Base-by-base conservation (phyloP, 2,113 vertebrate species). In the Chaenocephalus aceratus region DNA sequence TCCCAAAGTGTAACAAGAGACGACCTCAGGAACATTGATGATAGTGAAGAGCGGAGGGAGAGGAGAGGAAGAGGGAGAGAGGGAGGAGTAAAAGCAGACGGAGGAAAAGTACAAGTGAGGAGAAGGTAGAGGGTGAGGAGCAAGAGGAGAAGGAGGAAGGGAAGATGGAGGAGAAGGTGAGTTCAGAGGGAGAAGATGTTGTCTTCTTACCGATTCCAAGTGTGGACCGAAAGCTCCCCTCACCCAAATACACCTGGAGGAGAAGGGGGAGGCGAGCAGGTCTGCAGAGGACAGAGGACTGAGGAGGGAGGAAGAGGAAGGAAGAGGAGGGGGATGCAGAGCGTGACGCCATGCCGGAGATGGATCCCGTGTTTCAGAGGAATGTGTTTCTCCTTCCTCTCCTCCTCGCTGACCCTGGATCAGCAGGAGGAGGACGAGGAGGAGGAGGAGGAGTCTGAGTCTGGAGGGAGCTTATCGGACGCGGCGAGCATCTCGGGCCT, bases 361-460 rank as follows among this genome's bases (percentile, higher is more conserved):
- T 3, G 1, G 66, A 79, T 52, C 58, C 34, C 0, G 57, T 9
- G 79, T 76, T 78, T 18, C 77, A 60, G 85, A 91, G 75, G 68
- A 64, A 71, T 61, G 88, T 88, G 81, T 95, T n/a, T 95, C 89
- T 92, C 92, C 87, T 95, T 95, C 91, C 94, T 95, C 86, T 78
- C 88, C 83, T 89, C 90, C 69, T 11, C 79, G 4, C 73, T 30
- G 72, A 88, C 86, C 18, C 1, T 36, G 2, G 36, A 41, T 41
- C 56, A 87, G 48, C 82, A 78, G 81, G 61, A 51, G 63, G 56
- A n/a, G n/a, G n/a, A n/a, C n/a, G n/a, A n/a, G n/a, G n/a, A 77
- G 4, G 66, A 84, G 3, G 59, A 76, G 3, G 63, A 79, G 18
- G 88, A 88, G 77, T 92, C 92, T 10, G 93, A 94, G 62, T 94